Percentiles rank a stretch among this genome's conserved stretches.
phyloP scores from a whole-genome alignment of 2,888 invertebrate genomes.

The Ophion ventricosus region DNA sequence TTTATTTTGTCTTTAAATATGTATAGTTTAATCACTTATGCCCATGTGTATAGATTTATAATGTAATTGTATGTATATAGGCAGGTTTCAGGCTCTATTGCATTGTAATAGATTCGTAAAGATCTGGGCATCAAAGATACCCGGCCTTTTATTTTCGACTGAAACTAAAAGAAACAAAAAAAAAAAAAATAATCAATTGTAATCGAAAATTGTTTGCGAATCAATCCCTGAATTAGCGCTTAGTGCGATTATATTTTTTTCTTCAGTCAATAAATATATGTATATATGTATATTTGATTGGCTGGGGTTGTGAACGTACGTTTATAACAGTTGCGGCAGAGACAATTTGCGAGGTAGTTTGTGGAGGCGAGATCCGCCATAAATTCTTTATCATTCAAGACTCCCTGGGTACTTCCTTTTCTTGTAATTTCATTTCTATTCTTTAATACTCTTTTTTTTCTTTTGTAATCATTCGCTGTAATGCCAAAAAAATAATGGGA shows the following conservation, averaged over 20 bases:
- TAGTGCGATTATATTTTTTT: constrained; percentile 38
- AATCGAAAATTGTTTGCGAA: constrained; percentile 45
- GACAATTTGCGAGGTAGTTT: constrained; percentile 80
- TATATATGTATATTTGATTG: constrained; percentile 35
- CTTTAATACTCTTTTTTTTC: constrained; percentile 41
- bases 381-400: constrained; percentile 50
- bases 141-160: constrained; percentile 22
- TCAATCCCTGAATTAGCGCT: constrained; percentile 28
- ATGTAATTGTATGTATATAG: constrained; percentile 63
- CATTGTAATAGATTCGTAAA: constrained; percentile 53
- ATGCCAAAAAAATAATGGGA: neutral
- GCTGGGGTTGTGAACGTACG: constrained; percentile 70
- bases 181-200: constrained; percentile 25
- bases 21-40: constrained; percentile 53
- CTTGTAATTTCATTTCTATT: constrained; percentile 30
- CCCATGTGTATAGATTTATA: constrained; percentile 57
- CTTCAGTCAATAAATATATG: constrained; percentile 44
- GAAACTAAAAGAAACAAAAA: neutral
- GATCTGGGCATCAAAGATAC: constrained; percentile 44
- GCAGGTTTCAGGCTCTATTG: constrained; percentile 72
- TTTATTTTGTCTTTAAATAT: constrained; percentile 36
- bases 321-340: constrained; percentile 72
- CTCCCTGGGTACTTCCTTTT: neutral
- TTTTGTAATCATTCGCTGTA: constrained; percentile 40
- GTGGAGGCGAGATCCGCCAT: constrained; percentile 64